Conservation (phyloP, 2,113 vertebrate species). For the Peromyscus polionotus region DNA sequence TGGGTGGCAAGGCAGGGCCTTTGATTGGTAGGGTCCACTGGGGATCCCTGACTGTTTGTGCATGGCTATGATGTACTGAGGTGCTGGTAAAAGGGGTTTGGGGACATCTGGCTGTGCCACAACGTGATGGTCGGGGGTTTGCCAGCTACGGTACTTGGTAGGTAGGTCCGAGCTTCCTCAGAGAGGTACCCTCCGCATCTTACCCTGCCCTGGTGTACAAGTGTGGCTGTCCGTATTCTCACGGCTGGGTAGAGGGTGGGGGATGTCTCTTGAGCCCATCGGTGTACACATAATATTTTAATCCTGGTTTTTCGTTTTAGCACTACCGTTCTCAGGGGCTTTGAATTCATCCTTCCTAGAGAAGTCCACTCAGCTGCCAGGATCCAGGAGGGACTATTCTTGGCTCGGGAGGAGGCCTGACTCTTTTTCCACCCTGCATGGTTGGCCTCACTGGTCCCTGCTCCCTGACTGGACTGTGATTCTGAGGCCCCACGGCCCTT, state of each 20-base stretch:
- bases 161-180: not conserved
- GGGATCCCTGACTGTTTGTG: not conserved
- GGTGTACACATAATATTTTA: not conserved
- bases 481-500: no score
- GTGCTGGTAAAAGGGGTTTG: not conserved
- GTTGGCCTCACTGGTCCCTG: not conserved
- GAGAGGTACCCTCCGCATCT: not conserved
- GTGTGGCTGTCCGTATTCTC: not conserved
- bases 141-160: not conserved
- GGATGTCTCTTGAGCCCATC: not conserved
- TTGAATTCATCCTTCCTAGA: constrained; percentile 17
- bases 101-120: not conserved
- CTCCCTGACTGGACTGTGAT: not conserved
- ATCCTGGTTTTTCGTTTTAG: not conserved
- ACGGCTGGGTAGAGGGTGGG: not conserved
- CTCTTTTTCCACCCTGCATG: not conserved
- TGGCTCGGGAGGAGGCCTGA: not conserved
- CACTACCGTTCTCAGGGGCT: not conserved
- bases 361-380: not conserved
- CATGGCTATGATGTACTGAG: not conserved
- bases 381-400: not conserved
- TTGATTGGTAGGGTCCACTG: not conserved
- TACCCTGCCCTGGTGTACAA: accelerated
- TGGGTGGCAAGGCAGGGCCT: not conserved
- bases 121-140: accelerated